A percentile compares a stretch with the other conserved stretches of the same genome.
Evolutionary conservation across 1,140 invertebrate genomes (phyloP).

Genomic region (Melitaea cinxia): DNA sequence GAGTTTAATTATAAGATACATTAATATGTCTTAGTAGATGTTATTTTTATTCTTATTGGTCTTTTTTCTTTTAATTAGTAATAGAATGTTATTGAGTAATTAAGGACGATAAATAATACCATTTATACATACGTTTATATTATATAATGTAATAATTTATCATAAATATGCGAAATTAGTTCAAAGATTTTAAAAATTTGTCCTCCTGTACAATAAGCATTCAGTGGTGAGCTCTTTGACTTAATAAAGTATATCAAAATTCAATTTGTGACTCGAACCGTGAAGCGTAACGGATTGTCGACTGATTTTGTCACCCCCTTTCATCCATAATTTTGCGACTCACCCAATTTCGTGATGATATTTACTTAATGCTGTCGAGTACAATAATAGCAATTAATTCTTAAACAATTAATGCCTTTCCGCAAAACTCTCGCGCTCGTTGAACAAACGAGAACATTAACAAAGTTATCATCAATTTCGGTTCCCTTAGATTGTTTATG

Average conservation of each 20-base stretch:
- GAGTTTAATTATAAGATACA: conserved; percentile 52
- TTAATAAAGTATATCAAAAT: conserved; percentile 78
- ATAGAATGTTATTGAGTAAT: background rate
- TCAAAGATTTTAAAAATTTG: conserved; percentile 51
- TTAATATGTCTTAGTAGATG: conserved; percentile 22
- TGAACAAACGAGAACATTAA: conserved; percentile 8
- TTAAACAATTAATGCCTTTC: conserved; percentile 25
- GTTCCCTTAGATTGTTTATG: background rate
- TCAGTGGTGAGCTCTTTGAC: conserved; percentile 72
- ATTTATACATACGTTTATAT: background rate
- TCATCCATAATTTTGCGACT: conserved; percentile 71
- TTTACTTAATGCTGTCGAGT: conserved; percentile 61
- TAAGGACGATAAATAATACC: background rate
- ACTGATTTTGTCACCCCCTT: conserved; percentile 72
- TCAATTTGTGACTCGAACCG: conserved; percentile 76
- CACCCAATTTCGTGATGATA: conserved; percentile 60
- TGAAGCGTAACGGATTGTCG: conserved; percentile 75
- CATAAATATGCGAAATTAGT: conserved; percentile 47
- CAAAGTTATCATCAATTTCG: background rate
- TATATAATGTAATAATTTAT: background rate
- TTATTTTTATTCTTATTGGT: background rate
- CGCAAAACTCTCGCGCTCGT: conserved; percentile 5
- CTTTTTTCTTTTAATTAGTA: background rate
- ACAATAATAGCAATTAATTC: conserved; percentile 52
- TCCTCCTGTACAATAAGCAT: conserved; percentile 60